These are phyloP conservation scores for Heliconius cydno DNA, from an alignment of 2,888 invertebrate species.

Conservation along the genomic window DNA sequence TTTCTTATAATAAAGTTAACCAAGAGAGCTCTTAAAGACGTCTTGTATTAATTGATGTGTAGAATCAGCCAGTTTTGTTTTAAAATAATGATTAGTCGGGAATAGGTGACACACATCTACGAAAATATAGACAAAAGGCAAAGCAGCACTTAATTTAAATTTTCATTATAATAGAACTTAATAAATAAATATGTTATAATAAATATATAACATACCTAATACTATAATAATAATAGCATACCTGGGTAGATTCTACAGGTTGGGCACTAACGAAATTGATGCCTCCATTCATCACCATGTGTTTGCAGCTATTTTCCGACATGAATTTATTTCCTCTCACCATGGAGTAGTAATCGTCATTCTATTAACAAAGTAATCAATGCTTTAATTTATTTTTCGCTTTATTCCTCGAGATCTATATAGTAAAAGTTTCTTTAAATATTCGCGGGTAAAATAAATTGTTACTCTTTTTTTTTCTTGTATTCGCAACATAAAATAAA, in stretches of 20 bases:
- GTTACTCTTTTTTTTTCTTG: background rate
- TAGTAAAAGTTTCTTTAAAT: background rate
- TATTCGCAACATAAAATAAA: background rate
- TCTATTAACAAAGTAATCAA: constrained; percentile 53
- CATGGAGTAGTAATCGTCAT: constrained; percentile 80
- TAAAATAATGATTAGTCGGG: background rate
- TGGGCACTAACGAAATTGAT: constrained; percentile 71
- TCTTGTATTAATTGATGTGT: background rate
- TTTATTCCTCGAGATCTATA: background rate
- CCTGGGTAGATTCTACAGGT: constrained; percentile 69
- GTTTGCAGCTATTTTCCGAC: constrained; percentile 71
- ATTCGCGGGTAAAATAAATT: background rate
- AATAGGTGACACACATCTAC: background rate
- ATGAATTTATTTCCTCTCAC: constrained; percentile 77
- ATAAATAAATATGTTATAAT: no score
- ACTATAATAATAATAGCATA: constrained; percentile 45
- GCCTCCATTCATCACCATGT: constrained; percentile 77
- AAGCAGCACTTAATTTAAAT: background rate
- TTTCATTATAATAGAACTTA: background rate
- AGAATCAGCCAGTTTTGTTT: no score
- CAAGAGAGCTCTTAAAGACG: background rate
- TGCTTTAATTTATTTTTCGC: background rate
- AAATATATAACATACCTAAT: no score
- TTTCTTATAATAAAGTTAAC: no score
- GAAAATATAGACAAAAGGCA: background rate